phyloP scores from a whole-genome alignment of 2,888 invertebrate genomes.

The Holacanthella duospinosa region DNA sequence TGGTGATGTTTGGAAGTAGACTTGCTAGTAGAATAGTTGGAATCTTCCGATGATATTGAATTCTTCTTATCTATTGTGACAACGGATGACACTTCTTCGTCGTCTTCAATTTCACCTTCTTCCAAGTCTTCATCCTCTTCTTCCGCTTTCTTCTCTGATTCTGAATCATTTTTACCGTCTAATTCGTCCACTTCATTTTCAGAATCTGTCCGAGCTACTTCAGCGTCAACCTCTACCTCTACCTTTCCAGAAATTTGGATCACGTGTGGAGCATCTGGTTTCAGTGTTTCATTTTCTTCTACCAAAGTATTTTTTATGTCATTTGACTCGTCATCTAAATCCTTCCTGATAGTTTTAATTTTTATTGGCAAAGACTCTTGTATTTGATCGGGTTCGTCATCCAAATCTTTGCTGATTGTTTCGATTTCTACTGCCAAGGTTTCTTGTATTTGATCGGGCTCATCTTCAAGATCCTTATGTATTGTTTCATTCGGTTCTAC shows the following conservation, averaged over 20 bases:
- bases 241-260: neutral
- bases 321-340: neutral
- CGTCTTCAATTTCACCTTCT: conserved; percentile 65
- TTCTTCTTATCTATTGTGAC: conserved; percentile 13
- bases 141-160: neutral
- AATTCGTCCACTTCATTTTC: conserved; percentile 13
- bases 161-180: neutral
- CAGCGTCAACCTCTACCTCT: conserved; percentile 13
- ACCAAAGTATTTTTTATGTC: too few relatives aligned
- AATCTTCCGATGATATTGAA: conserved; percentile 17
- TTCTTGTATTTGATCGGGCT: too few relatives aligned
- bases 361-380: too few relatives aligned
- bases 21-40: conserved; percentile 20
- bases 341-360: too few relatives aligned
- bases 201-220: conserved; percentile 10
- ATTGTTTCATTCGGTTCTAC: too few relatives aligned
- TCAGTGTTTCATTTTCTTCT: too few relatives aligned
- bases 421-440: too few relatives aligned
- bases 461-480: too few relatives aligned
- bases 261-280: too few relatives aligned
- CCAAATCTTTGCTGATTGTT: too few relatives aligned
- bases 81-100: conserved; percentile 41
- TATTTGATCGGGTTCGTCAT: too few relatives aligned
- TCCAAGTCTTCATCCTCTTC: conserved; percentile 53
- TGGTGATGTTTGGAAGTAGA: conserved; percentile 8